phyloP scores from a whole-genome alignment of 2,888 invertebrate genomes.

The Troglohyphantes excavatus region DNA sequence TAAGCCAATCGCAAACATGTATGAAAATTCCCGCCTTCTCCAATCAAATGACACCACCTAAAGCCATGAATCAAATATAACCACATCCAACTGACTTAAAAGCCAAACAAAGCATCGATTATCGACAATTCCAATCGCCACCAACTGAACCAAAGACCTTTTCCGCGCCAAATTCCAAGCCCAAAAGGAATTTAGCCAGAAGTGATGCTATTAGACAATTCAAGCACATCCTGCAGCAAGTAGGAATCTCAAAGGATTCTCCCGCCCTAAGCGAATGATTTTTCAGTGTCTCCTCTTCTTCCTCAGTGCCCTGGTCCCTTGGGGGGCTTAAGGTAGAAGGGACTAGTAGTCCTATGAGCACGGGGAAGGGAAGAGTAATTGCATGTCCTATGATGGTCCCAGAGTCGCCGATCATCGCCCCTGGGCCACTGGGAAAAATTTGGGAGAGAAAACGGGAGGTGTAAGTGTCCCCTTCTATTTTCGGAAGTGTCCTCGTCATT shows the following conservation, averaged over 20 bases:
- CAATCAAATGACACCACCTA: too few species aligned
- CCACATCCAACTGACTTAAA: too few species aligned
- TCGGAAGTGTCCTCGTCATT: not conserved
- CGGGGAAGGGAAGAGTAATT: slow-evolving; percentile 31
- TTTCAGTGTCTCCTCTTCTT: slow-evolving; percentile 31
- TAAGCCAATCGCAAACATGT: too few species aligned
- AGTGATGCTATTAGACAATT: slow-evolving; percentile 27
- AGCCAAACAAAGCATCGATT: too few species aligned
- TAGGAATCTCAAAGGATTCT: slow-evolving; percentile 15
- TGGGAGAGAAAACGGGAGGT: not conserved
- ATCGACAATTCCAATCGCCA: not conserved
- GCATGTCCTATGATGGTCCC: slow-evolving; percentile 46
- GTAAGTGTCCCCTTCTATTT: not conserved
- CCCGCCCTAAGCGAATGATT: slow-evolving; percentile 37
- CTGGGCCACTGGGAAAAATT: slow-evolving; percentile 13
- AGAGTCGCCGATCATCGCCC: slow-evolving; percentile 38
- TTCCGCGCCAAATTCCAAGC: not conserved
- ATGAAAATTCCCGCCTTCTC: too few species aligned
- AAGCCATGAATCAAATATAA: too few species aligned
- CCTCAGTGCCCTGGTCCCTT: not conserved
- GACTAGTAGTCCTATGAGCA: not conserved
- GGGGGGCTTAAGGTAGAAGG: not conserved
- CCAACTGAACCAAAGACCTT: not conserved
- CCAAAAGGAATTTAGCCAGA: not conserved
- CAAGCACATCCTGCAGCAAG: not conserved